A percentile compares a stretch with the other conserved stretches of the same genome.
Evolutionary conservation across 2,797 vertebrate species (phyloP).

Genomic region (Propithecus perrieri): DNA sequence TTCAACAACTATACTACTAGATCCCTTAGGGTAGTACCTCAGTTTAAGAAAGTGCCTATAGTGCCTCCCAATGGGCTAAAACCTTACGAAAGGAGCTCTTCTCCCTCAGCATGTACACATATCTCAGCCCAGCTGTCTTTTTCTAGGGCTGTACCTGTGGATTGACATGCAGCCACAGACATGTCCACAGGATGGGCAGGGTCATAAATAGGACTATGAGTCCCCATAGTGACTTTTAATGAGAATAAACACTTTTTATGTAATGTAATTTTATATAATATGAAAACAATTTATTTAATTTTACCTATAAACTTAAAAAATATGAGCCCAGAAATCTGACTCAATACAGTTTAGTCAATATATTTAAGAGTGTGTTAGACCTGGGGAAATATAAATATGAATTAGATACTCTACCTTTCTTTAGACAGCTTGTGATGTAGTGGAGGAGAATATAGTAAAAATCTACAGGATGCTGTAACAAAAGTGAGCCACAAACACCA

Average conservation of each 20-base stretch:
- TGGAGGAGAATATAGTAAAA: neutral
- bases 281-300: neutral
- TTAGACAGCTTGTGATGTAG: neutral
- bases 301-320: neutral
- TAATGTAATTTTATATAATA: neutral
- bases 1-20: neutral
- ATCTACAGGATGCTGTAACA: neutral
- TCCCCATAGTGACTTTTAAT: neutral
- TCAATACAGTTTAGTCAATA: neutral
- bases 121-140: neutral
- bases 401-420: neutral
- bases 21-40: neutral
- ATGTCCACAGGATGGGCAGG: neutral
- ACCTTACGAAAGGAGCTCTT: neutral
- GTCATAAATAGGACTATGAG: neutral
- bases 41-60: neutral
- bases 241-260: neutral
- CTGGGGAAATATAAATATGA: neutral
- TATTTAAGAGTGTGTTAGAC: neutral
- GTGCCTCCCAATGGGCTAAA: neutral
- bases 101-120: neutral
- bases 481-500: neutral
- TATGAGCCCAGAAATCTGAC: neutral
- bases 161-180: neutral
- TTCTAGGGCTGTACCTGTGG: neutral